These are phyloP conservation scores for Opisthocomus hoazin DNA, from an alignment of 2,113 vertebrate species.

Conservation along the genomic window DNA sequence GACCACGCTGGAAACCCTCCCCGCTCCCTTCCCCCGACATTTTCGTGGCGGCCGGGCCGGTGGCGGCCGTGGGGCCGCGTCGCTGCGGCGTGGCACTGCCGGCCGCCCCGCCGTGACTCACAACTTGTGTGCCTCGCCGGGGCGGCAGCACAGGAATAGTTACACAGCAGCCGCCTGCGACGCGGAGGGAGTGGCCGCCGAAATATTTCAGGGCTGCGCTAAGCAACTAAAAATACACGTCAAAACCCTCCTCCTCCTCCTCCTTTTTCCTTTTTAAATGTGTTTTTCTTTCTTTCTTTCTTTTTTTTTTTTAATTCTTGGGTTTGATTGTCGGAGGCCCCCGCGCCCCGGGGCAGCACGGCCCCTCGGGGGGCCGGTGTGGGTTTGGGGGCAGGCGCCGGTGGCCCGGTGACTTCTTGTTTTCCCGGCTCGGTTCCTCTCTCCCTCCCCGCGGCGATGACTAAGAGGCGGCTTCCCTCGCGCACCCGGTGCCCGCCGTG, in stretches of 20 bases:
- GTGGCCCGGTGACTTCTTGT: background rate
- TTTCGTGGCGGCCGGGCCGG: fast-evolving
- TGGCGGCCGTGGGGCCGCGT: background rate
- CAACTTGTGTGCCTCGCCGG: background rate
- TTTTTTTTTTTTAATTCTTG: background rate
- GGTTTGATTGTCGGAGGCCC: background rate
- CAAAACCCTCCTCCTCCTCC: constrained; percentile 7
- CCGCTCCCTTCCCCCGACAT: background rate
- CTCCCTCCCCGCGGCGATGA: background rate
- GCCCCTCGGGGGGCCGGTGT: background rate
- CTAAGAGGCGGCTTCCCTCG: background rate
- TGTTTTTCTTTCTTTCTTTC: background rate
- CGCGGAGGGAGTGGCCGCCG: constrained; percentile 63
- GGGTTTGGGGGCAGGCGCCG: background rate
- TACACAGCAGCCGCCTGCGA: constrained; percentile 18
- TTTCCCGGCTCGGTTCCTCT: constrained; percentile 17
- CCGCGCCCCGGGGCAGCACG: fast-evolving
- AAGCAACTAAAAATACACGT: constrained; percentile 73
- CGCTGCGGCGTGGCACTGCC: background rate
- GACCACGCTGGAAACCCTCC: background rate
- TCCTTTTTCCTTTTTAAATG: background rate
- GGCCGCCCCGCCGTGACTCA: constrained; percentile 60
- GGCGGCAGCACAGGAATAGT: constrained; percentile 61
- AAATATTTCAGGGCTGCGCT: constrained; percentile 72
- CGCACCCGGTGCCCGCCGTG: background rate